Base-by-base conservation (phyloP, 1,140 invertebrate genomes). In the Rhysida immarginata region DNA sequence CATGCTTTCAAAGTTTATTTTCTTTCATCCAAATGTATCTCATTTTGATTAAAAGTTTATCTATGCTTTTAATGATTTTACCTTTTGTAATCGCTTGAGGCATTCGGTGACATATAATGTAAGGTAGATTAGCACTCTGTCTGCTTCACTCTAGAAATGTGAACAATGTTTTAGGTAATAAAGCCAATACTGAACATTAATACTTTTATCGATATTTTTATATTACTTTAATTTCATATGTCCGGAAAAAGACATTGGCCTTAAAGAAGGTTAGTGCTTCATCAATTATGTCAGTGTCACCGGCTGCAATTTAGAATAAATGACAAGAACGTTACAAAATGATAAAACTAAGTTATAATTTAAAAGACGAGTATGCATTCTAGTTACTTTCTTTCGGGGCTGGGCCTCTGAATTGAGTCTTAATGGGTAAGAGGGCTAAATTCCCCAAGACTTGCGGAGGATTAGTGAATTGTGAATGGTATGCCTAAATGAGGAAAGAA, bases 81-180 rank as follows among this genome's bases (percentile, higher is more conserved):
- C 76, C 65, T 88, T 90, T 67, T 95, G 89, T 14, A 99, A 70
- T 64, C 85, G 85, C 66, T 98, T 98, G 41, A 99, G 73, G 68
- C 96, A 99, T 72, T 99, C 96, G 0, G 89, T 96, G 60, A 99
- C 93, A 68, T 98, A 99, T n/a, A 99, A 72, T 1, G 93, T 99
- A 26, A 99, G 81, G 66, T 99, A 99, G 59, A 99, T 99, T 2
- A 99, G 74, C 26, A 96, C 87, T 66, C 95, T 78, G 69, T 98
- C 95, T 21, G 91, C 82, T 71, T 96, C 90, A 65, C 84, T 93
- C 85, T 92, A 27, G 8, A 21, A 78, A 78, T 18, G 44, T 72
- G 48, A 78, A 78, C 54, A 62, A 35, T n/a, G n/a, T n/a, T n/a
- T n/a, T n/a, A n/a, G n/a, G n/a, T n/a, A n/a, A n/a, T n/a, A n/a